phyloP scores from a whole-genome alignment of 1,140 invertebrate species.

The Diprion similis region DNA sequence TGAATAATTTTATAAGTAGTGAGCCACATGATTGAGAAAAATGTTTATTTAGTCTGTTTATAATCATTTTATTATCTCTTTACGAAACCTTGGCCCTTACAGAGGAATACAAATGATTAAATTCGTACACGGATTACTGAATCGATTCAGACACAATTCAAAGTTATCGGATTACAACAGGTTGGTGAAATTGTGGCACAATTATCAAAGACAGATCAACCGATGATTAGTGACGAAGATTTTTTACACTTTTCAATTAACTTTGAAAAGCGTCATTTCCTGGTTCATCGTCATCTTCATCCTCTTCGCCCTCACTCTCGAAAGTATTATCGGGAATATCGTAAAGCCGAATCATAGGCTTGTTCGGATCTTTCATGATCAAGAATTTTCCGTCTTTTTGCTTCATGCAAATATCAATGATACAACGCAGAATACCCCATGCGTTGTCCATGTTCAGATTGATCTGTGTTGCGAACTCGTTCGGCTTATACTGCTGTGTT shows the following conservation, averaged over 20 bases:
- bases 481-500: conserved; percentile 98
- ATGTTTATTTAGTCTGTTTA: neutral
- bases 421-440: conserved; percentile 98
- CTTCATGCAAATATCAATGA: conserved; percentile 98
- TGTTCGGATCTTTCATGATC: conserved; percentile 99
- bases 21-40: neutral
- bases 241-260: conserved; percentile 35
- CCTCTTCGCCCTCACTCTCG: conserved; percentile 95
- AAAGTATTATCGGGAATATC: conserved; percentile 98
- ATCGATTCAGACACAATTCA: neutral
- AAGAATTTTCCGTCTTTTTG: conserved; percentile 97
- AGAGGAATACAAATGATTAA: neutral
- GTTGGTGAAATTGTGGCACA: neutral
- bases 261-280: conserved; percentile 66
- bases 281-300: conserved; percentile 82
- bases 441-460: conserved; percentile 99
- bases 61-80: neutral
- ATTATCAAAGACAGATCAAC: neutral
- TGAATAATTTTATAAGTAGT: neutral
- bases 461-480: conserved; percentile 98
- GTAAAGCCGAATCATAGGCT: conserved; percentile 95
- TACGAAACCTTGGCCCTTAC: conserved; percentile 2
- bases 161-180: neutral
- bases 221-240: too few species aligned
- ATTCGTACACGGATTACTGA: neutral